A percentile compares a stretch with the other conserved stretches of the same genome.
These are phyloP conservation scores for Tenthredo mesomela DNA, from an alignment of 2,888 invertebrate genomes.

Conservation along the genomic window DNA sequence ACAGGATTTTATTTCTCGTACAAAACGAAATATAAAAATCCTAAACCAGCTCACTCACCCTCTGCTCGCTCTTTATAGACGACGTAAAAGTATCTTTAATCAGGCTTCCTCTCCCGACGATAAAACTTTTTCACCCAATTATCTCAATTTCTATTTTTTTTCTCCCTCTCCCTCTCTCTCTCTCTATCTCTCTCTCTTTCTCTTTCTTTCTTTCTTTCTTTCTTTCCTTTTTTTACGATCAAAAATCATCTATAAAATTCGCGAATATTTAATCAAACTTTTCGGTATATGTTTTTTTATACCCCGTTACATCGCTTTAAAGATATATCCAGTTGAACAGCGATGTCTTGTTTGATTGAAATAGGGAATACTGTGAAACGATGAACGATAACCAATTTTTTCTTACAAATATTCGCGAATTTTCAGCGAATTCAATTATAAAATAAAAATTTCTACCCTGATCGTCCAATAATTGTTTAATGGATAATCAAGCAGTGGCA, in stretches of 20 bases:
- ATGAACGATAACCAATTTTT: not conserved
- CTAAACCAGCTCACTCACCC: not conserved
- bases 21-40: constrained; percentile 41
- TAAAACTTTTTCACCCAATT: constrained; percentile 1
- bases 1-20: constrained; percentile 23
- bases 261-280: not conserved
- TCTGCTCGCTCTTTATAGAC: constrained; percentile 20
- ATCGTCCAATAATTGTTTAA: not conserved
- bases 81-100: constrained; percentile 37
- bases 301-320: not conserved
- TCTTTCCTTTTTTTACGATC: not conserved
- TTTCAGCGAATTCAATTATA: too few species aligned
- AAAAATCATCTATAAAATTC: not conserved
- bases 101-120: not conserved
- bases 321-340: not conserved
- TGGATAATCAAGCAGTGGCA: not conserved
- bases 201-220: too few species aligned
- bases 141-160: not conserved
- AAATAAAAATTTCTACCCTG: too few species aligned
- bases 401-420: too few species aligned
- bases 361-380: not conserved
- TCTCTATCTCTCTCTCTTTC: too few species aligned
- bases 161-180: too few species aligned
- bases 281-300: not conserved
- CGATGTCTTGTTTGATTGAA: not conserved